Evolutionary conservation across 2,113 vertebrate genomes (phyloP).

Genomic region (Acinonyx jubatus): DNA sequence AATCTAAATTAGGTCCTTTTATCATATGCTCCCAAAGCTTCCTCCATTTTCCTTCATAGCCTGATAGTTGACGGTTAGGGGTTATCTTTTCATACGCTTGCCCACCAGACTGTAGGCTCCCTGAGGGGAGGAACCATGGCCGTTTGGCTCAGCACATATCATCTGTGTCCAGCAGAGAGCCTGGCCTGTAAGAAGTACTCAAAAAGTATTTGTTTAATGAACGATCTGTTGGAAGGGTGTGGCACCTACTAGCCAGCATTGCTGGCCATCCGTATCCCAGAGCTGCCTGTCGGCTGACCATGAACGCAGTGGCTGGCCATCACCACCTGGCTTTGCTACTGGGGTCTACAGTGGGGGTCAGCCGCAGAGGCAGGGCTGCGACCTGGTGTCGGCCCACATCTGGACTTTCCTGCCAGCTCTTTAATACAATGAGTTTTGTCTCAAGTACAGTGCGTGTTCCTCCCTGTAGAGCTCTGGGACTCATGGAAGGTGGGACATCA

Average conservation of each 20-base stretch:
- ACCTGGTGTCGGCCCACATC: background rate
- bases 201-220: background rate
- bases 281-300: background rate
- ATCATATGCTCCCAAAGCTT: background rate
- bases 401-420: background rate
- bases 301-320: background rate
- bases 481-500: background rate
- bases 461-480: background rate
- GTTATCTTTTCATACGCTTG: background rate
- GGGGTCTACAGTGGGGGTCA: background rate
- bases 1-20: background rate
- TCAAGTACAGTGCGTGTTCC: background rate
- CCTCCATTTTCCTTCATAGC: background rate
- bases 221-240: background rate
- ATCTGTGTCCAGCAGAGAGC: background rate
- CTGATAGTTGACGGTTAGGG: background rate
- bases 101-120: background rate
- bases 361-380: background rate
- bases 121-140: background rate
- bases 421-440: background rate
- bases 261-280: background rate
- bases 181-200: background rate
- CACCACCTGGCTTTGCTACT: background rate
- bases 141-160: background rate
- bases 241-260: too few relatives aligned